phyloP scores from a whole-genome alignment of 92 coral and sea anemone species.

The Metridium senile region DNA sequence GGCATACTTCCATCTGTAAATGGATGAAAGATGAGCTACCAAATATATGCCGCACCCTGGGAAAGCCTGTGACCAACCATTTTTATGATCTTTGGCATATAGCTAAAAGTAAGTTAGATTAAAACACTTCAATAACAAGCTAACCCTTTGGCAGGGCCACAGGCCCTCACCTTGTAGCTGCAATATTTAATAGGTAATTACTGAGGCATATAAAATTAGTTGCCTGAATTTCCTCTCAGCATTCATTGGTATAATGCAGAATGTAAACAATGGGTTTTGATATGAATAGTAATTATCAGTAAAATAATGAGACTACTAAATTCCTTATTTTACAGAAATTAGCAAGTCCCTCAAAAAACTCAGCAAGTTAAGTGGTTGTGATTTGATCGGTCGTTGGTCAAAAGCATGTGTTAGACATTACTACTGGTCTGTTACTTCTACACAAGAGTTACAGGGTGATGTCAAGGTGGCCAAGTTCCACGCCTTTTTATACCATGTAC shows the following conservation, averaged over 20 bases:
- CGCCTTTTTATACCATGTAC: constrained; percentile 46
- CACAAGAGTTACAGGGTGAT: constrained; percentile 32
- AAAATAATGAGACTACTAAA: too few relatives aligned
- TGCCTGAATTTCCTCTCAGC: neutral
- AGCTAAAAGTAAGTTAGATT: constrained; percentile 6
- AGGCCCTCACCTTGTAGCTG: too few relatives aligned
- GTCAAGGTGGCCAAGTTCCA: constrained; percentile 60
- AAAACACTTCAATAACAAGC: constrained; percentile 4
- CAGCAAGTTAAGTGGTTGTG: constrained; percentile 55
- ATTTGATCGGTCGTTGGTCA: constrained; percentile 53
- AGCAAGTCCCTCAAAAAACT: constrained; percentile 50
- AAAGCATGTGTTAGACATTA: constrained; percentile 68
- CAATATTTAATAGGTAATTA: too few relatives aligned
- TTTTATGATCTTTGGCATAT: constrained; percentile 24
- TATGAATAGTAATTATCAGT: too few relatives aligned
- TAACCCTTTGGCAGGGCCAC: constrained; percentile 9
- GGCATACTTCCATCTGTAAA: constrained; percentile 55
- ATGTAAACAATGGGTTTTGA: too few relatives aligned
- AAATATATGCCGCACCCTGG: constrained; percentile 26
- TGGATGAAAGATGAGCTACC: constrained; percentile 68
- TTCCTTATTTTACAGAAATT: constrained; percentile 36
- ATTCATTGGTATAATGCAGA: too few relatives aligned
- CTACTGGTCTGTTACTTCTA: constrained; percentile 64
- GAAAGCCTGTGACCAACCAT: neutral
- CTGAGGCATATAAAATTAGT: too few relatives aligned